Evolutionary conservation across 2,797 vertebrate species (phyloP), one percentile per base, ranked within the genome.

Genomic region (Enteromius trimaculatus): DNA sequence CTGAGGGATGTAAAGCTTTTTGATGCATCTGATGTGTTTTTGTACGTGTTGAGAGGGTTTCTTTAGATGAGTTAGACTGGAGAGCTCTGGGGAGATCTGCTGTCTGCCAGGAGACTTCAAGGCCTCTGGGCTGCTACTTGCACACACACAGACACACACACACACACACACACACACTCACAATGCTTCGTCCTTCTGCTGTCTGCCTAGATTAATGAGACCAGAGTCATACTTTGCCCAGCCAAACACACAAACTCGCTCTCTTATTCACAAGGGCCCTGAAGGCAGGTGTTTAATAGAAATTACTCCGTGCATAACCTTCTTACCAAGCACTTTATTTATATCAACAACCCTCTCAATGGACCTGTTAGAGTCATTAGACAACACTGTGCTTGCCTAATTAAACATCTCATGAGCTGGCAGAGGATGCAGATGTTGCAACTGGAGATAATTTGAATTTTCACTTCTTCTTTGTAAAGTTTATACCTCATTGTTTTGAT

Each of bases 201-300:
- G 72, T 78, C 79, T 64, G 53, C 39, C 29, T 51, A 26, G 53
- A 85, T 70, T 77, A 80, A 77, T 70, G 75, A 69, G 62, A 55
- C 44, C 31, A 13, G 49, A 68, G 62, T 68, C 34, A 26, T 44
- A 51, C 49, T 77, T 42, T 47, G 17, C 26, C 29, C 76, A 72
- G 42, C 1, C 44, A 23, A 58, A 79, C 31, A 75, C 53, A 55
- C 82, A 64, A 42, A 65, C 53, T 53, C 39, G 39, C 71, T 37
- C 39, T 31, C 58, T 17, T 55, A 47, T 51, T 21, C 80, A 39
- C 42, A 8, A 49, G 68, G 65, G 65, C 77, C 74, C 53, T 16
- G 79, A 83, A 80, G 77, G 78, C 78, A 77, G 77, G 66, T 82
- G 84, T 78, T 82, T 82, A 82, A 72, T 77, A 31, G 65, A 85